Evolutionary conservation across 2,113 vertebrate species (phyloP).

Genomic region (Gopherus flavomarginatus): DNA sequence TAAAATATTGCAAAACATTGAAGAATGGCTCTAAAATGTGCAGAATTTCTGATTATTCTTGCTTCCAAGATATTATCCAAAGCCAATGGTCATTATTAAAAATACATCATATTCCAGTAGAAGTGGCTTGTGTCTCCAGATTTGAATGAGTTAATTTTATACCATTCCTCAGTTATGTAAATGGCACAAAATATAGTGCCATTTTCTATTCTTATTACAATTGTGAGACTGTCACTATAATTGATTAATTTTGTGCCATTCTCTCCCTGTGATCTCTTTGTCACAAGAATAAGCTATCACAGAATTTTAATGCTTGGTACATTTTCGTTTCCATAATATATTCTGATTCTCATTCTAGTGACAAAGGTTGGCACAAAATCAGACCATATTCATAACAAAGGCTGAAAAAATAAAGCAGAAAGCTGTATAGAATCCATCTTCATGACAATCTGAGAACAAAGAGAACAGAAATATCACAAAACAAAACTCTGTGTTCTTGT

Average conservation of each 20-base stretch:
- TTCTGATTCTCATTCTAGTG: constrained; percentile 67
- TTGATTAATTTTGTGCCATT: constrained; percentile 75
- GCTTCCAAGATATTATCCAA: rapidly evolving
- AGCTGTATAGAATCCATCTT: constrained; percentile 70
- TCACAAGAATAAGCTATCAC: constrained; percentile 67
- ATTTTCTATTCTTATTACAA: constrained; percentile 71
- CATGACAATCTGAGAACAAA: constrained; percentile 69
- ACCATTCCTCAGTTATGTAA: constrained; percentile 57
- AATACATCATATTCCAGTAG: background rate
- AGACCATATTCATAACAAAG: constrained; percentile 72
- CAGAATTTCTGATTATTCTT: background rate
- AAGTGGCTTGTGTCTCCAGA: background rate
- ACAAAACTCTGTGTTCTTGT: constrained; percentile 61
- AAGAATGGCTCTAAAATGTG: background rate
- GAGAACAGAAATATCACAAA: constrained; percentile 65
- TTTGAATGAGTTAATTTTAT: constrained; percentile 66
- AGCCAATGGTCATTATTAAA: background rate
- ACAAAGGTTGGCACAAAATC: constrained; percentile 74
- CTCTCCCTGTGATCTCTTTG: constrained; percentile 71
- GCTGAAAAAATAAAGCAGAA: constrained; percentile 63
- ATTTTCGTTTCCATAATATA: constrained; percentile 68
- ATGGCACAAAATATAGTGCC: constrained; percentile 53
- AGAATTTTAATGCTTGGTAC: constrained; percentile 71
- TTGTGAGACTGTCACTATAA: constrained; percentile 65
- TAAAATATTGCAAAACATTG: background rate